Percentiles rank a stretch among this genome's conserved stretches.
These are phyloP conservation scores for Rhinoptilus africanus DNA, from an alignment of 2,113 vertebrate species.

Conservation along the genomic window DNA sequence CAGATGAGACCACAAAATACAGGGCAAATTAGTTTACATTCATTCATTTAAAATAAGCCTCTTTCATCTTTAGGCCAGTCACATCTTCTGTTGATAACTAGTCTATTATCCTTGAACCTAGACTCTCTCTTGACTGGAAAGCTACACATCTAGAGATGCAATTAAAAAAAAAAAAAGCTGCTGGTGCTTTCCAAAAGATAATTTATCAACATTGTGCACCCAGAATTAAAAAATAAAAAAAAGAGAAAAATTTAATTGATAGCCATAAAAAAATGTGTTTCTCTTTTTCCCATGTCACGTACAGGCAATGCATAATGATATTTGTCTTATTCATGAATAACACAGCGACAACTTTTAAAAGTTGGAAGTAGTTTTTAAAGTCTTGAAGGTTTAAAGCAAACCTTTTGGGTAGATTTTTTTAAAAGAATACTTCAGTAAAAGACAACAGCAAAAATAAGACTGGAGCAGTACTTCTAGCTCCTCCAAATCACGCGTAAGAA, in stretches of 20 bases:
- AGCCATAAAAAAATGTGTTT: background rate
- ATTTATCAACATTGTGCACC: background rate
- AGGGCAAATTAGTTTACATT: background rate
- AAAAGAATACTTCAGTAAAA: background rate
- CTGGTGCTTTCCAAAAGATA: background rate
- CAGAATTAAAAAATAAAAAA: background rate
- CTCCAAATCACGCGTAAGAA: background rate
- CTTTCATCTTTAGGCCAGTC: background rate
- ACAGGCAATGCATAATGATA: background rate
- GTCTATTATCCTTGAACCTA: background rate
- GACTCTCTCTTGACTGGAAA: background rate
- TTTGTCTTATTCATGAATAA: background rate
- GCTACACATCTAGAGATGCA: background rate
- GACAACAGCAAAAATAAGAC: background rate
- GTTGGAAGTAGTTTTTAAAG: background rate
- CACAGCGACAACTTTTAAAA: background rate
- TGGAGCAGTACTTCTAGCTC: background rate
- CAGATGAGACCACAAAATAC: background rate
- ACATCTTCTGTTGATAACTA: background rate
- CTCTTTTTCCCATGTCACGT: background rate
- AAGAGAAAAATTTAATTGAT: background rate
- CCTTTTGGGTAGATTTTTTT: background rate
- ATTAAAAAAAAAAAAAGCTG: background rate
- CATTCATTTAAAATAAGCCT: background rate
- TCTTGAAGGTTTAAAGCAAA: background rate